A percentile compares a stretch with the other conserved stretches of the same genome.
These are phyloP conservation scores for Tangara arthus DNA, from an alignment of 2,797 vertebrate genomes.

Conservation along the genomic window DNA sequence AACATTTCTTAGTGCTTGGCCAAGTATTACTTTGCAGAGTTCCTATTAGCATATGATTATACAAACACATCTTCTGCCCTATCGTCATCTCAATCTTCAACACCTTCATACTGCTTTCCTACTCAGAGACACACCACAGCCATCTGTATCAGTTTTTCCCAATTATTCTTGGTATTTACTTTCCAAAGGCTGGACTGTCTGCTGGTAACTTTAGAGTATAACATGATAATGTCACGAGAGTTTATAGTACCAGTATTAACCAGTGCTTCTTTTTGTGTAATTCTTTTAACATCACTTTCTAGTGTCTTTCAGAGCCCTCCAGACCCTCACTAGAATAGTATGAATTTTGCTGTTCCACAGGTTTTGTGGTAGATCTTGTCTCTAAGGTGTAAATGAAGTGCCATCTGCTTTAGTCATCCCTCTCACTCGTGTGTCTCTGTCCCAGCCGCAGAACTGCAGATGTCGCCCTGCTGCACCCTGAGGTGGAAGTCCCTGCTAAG, in stretches of 20 bases:
- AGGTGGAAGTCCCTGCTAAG: background rate
- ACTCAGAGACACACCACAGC: background rate
- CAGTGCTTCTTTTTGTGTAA: background rate
- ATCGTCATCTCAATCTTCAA: background rate
- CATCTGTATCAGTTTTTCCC: background rate
- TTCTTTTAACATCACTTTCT: background rate
- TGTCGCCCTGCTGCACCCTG: background rate
- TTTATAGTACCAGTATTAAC: background rate
- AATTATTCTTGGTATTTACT: background rate
- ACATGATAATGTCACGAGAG: background rate
- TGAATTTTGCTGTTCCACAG: background rate
- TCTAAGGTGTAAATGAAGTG: background rate
- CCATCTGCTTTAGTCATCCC: fast-evolving
- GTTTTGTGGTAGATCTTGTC: background rate
- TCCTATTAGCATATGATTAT: background rate
- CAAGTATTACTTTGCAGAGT: background rate
- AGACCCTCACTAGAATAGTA: background rate
- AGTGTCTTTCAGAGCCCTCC: background rate
- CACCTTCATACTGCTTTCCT: background rate
- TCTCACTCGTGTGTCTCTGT: background rate
- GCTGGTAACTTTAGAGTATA: background rate
- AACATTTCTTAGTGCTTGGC: background rate
- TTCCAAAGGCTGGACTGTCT: background rate
- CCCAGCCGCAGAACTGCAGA: background rate
- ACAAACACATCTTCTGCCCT: background rate